Percentiles rank a stretch among this genome's conserved stretches.
Evolutionary conservation across 2,113 vertebrate species (phyloP).

Genomic region (Paramisgurnus dabryanus): DNA sequence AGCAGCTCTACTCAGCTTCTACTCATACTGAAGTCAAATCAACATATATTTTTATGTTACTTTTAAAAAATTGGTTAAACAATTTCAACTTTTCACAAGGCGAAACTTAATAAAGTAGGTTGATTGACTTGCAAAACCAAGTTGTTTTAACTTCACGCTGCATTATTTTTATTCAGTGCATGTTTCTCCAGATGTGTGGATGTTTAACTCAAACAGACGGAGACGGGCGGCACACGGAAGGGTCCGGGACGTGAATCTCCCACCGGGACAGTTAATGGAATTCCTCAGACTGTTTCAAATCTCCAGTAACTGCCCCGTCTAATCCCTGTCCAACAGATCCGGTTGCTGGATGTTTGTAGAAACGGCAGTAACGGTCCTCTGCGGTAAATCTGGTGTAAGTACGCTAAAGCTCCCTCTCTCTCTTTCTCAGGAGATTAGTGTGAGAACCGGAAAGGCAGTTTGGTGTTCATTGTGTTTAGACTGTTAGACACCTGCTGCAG

Average conservation of each 20-base stretch:
- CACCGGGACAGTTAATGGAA: background rate
- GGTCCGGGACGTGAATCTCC: background rate
- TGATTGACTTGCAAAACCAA: no score
- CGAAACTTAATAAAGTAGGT: no score
- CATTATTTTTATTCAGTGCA: no score
- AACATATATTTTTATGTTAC: no score
- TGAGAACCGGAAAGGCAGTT: conserved; percentile 5
- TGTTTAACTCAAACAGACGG: background rate
- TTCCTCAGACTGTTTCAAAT: background rate
- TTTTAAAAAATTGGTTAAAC: no score
- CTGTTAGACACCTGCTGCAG: background rate
- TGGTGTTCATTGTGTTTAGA: background rate
- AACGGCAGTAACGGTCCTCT: background rate
- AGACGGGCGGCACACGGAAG: background rate
- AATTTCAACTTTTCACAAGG: no score
- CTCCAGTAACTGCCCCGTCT: background rate
- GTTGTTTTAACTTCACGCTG: no score
- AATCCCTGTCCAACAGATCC: conserved; percentile 2
- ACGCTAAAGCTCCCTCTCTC: background rate
- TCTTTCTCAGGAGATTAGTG: background rate
- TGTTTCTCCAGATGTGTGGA: conserved; percentile 13
- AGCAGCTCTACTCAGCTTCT: background rate
- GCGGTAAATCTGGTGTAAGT: background rate
- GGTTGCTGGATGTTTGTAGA: background rate
- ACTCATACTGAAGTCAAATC: no score